Percentiles rank a stretch among this genome's conserved stretches.
Conservation (phyloP, 2,888 invertebrate genomes). For the Dryobota labecula region DNA sequence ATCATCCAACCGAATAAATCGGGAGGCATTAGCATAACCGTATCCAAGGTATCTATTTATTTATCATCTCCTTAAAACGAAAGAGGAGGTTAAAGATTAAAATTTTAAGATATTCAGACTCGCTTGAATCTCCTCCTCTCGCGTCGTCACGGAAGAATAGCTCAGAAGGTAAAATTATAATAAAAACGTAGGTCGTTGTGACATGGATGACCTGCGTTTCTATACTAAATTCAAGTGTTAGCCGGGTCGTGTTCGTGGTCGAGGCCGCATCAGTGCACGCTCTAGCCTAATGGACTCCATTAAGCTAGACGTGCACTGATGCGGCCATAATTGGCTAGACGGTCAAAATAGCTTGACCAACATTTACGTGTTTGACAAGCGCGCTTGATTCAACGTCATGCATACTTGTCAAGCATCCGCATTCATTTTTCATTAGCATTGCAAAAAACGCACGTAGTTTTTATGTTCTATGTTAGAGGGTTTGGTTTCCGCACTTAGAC, state of each 20-base stretch:
- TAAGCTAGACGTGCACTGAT: too few relatives aligned
- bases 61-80: not conserved
- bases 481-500: too few relatives aligned
- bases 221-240: not conserved
- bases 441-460: too few relatives aligned
- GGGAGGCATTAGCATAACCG: constrained; percentile 75
- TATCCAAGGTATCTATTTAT: constrained; percentile 74
- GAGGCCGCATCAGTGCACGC: not conserved
- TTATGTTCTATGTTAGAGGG: too few relatives aligned
- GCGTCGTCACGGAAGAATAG: not conserved
- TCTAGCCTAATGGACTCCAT: too few relatives aligned
- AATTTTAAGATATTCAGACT: not conserved
- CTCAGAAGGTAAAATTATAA: not conserved
- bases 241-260: not conserved
- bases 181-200: not conserved
- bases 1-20: constrained; percentile 65
- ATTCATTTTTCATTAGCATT: too few relatives aligned
- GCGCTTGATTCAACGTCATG: too few relatives aligned
- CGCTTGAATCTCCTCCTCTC: not conserved
- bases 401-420: too few relatives aligned
- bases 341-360: too few relatives aligned
- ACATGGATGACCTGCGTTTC: not conserved
- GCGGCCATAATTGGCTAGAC: too few relatives aligned
- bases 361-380: too few relatives aligned
- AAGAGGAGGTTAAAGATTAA: not conserved